These are phyloP conservation scores for Eufriesea mexicana DNA, from an alignment of 1,140 invertebrate genomes.

Conservation along the genomic window DNA sequence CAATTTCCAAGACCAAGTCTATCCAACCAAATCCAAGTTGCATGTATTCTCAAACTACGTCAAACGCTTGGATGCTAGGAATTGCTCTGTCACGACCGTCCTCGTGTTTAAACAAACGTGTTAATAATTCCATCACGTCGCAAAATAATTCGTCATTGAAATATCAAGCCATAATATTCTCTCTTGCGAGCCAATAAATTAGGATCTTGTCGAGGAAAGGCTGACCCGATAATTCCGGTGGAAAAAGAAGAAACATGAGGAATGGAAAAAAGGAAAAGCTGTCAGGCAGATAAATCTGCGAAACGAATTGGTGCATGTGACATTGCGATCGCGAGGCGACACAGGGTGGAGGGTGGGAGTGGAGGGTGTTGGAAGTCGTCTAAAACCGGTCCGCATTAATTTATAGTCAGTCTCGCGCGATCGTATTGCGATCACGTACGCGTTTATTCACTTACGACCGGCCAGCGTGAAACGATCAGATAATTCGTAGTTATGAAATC, in stretches of 20 bases:
- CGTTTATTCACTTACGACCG: slow-evolving; percentile 12
- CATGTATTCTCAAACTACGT: too few relatives aligned
- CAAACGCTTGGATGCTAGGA: too few relatives aligned
- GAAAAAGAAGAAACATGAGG: neutral
- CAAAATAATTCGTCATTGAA: too few relatives aligned
- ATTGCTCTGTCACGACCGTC: too few relatives aligned
- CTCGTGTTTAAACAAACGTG: too few relatives aligned
- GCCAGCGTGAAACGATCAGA: slow-evolving; percentile 26
- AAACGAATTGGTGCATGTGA: neutral
- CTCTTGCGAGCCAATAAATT: too few relatives aligned
- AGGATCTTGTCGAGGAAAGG: neutral
- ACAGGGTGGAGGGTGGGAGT: too few relatives aligned
- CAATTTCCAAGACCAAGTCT: too few relatives aligned
- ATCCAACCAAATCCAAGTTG: too few relatives aligned
- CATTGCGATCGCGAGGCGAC: neutral
- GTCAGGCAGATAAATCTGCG: neutral
- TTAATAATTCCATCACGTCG: too few relatives aligned
- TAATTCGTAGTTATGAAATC: slow-evolving; percentile 21
- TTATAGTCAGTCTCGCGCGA: neutral
- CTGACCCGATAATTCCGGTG: too few relatives aligned
- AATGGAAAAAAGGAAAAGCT: neutral
- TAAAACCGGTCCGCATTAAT: slow-evolving; percentile 31
- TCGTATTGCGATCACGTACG: slow-evolving; percentile 32
- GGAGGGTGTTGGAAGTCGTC: neutral
- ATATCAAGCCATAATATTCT: too few relatives aligned